Evolutionary conservation across 2,113 vertebrate species (phyloP), one percentile per base, ranked within the genome.

Genomic region (Apistogramma diplotaenia): DNA sequence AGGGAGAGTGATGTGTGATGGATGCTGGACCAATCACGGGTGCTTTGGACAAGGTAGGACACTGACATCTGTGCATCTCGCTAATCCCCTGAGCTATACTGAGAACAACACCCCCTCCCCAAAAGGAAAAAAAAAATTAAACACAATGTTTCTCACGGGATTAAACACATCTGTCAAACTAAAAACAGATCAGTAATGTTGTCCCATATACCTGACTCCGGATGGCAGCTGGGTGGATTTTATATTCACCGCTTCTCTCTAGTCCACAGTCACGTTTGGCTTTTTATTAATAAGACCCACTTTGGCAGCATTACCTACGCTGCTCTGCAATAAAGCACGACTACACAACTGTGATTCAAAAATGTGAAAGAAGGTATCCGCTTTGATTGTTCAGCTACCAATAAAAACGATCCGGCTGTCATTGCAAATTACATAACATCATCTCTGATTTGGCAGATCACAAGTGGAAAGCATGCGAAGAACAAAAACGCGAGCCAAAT

Each of bases 401-500:
- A 81, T 81, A 62, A 82, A 86, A 89, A 79, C 4, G 27, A 82
- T 80, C 51, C 3, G 8, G 53, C 56, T 85, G 85, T 90, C 90
- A 59, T 81, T 75, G 23, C 74, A 78, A 70, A 93, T 94, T 87
- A 90, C 46, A 77, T 46, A 81, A 89, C 73, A 82, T 83, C 33
- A 62, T 75, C 85, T 90, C 19, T 76, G 82, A 87, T 86, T 82
- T 89, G 86, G 77, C 83, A 88, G 86, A 93, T 91, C 91, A 88
- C 76, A 91, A 74, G 78, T 40, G 27, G 75, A 25, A 78, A 85
- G 23, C 86, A 85, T 65, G 77, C 57, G 72, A 85, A 87, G 90
- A 90, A 91, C 80, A 91, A 91, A 90, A 91, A 91, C 81, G 82
- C 0, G n/a, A 90, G 87, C 65, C 83, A 80, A 78, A 84, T 85